Conservation (phyloP, 2,888 invertebrate species). For the Yponomeuta cagnagella region DNA sequence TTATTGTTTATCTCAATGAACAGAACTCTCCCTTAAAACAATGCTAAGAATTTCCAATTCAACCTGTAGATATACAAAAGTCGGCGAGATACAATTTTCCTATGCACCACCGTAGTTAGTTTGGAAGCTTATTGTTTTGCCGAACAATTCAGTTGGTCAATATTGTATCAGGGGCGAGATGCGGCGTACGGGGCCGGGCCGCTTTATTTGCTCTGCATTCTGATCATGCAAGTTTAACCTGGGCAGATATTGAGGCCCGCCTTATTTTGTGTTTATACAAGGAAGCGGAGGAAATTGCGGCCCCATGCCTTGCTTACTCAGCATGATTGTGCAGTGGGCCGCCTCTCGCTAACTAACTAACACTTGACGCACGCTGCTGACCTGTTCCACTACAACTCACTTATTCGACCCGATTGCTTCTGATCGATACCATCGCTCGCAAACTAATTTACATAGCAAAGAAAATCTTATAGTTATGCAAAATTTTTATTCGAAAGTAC, state of each 20-base stretch:
- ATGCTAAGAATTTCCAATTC: too few species aligned
- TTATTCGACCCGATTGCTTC: not conserved
- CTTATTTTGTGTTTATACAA: conserved; percentile 33
- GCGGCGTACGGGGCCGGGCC: conserved; percentile 34
- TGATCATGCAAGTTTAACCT: conserved; percentile 65
- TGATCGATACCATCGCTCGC: not conserved
- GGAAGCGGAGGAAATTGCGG: conserved; percentile 59
- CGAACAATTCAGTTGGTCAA: conserved; percentile 41
- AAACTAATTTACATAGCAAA: not conserved
- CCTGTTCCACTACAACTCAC: not conserved
- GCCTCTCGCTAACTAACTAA: not conserved
- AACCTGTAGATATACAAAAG: not conserved
- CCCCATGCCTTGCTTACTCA: conserved; percentile 54
- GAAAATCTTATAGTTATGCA: not conserved
- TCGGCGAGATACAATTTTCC: not conserved
- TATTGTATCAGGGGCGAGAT: conserved; percentile 44
- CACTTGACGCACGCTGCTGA: conserved; percentile 13
- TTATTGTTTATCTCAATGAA: too few species aligned
- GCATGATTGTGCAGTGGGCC: conserved; percentile 32
- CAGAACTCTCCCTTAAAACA: too few species aligned
- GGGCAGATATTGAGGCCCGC: conserved; percentile 50
- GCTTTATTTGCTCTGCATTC: conserved; percentile 60
- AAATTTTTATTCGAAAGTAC: not conserved
- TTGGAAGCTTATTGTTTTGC: conserved; percentile 31
- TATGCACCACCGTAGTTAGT: conserved; percentile 19